Conservation (phyloP, 2,888 invertebrate genomes). For the Limnephilus auricula region DNA sequence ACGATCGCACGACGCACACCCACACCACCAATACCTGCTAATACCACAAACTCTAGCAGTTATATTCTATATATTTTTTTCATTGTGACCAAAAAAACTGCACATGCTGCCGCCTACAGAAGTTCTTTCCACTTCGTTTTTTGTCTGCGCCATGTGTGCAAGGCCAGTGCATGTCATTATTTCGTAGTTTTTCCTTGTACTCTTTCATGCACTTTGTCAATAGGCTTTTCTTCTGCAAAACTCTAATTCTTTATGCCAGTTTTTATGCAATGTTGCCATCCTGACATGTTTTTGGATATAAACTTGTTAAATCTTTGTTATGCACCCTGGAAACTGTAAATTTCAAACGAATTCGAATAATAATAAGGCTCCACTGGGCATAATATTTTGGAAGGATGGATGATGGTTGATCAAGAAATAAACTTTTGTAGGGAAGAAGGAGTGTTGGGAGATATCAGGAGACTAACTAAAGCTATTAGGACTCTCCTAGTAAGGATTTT, state of each 20-base stretch:
- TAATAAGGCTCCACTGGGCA: too few relatives aligned
- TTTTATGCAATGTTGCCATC: background rate
- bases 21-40: background rate
- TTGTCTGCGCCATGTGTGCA: constrained; percentile 2
- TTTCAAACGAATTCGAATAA: too few relatives aligned
- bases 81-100: background rate
- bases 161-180: background rate
- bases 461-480: too few relatives aligned
- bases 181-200: background rate
- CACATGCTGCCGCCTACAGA: background rate
- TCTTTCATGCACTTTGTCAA: background rate
- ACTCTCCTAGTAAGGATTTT: too few relatives aligned
- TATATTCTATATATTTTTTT: background rate
- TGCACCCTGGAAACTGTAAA: too few relatives aligned
- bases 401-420: too few relatives aligned
- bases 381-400: too few relatives aligned
- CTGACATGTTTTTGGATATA: background rate
- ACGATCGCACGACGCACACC: background rate
- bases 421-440: too few relatives aligned
- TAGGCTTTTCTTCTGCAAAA: background rate
- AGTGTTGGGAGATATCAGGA: too few relatives aligned
- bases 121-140: background rate
- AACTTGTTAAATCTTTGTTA: background rate
- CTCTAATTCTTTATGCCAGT: background rate
- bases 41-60: background rate